phyloP scores from a whole-genome alignment of 2,797 vertebrate genomes.

The Pithecia hirsuta region DNA sequence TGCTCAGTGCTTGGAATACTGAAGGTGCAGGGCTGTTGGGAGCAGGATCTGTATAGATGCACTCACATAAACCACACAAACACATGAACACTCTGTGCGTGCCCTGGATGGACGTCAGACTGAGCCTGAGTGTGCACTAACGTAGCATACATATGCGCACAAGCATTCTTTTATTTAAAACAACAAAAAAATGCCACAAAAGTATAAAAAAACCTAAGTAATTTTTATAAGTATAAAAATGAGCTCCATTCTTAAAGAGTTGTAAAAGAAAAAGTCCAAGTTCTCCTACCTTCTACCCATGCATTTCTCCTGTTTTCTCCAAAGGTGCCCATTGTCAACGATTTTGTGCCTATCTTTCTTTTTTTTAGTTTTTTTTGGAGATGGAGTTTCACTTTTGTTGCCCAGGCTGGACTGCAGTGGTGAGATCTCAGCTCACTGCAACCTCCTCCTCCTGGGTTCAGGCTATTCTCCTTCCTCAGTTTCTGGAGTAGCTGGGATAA shows the following conservation, averaged over 20 bases:
- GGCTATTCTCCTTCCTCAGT: not conserved
- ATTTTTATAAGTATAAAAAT: not conserved
- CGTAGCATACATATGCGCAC: no score
- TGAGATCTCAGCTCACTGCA: not conserved
- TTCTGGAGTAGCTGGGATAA: not conserved
- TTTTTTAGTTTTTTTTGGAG: not conserved
- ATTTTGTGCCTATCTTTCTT: not conserved
- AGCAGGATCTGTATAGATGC: not conserved
- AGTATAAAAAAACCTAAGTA: not conserved
- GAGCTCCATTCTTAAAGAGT: not conserved
- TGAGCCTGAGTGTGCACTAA: not conserved
- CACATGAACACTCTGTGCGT: rapidly evolving
- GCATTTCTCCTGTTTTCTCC: not conserved
- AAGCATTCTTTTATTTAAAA: not conserved
- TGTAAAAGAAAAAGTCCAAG: not conserved
- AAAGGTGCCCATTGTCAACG: not conserved
- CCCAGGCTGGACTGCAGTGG: not conserved
- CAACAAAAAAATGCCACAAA: not conserved
- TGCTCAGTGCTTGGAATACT: not conserved
- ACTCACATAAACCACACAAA: not conserved
- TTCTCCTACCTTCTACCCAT: not conserved
- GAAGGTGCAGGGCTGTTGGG: not conserved
- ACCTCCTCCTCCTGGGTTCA: not conserved
- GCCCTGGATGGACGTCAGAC: rapidly evolving
- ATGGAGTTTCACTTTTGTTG: not conserved